phyloP scores from a whole-genome alignment of 1,140 invertebrate species.

The Procambarus clarkii region DNA sequence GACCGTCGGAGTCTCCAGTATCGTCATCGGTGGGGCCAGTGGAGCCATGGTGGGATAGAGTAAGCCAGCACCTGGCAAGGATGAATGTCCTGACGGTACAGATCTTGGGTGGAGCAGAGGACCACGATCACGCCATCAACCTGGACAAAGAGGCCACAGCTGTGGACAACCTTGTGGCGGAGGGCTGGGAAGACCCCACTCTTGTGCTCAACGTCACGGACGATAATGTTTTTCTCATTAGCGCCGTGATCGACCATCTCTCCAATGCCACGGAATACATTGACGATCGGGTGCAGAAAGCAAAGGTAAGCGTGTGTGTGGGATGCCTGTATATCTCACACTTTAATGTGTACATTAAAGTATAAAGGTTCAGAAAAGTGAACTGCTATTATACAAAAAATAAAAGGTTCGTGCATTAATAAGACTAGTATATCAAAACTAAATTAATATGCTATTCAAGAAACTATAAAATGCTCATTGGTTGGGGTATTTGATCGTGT shows the following conservation, averaged over 20 bases:
- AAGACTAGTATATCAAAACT: too few species aligned
- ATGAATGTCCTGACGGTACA: not conserved
- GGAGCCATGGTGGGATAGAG: not conserved
- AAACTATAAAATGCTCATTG: not conserved
- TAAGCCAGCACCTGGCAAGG: not conserved
- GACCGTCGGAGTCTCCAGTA: not conserved
- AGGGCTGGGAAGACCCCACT: not conserved
- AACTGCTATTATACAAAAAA: not conserved
- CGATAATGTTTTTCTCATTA: not conserved
- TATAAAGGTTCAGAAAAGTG: not conserved
- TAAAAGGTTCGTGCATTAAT: not conserved
- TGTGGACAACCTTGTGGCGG: constrained; percentile 1
- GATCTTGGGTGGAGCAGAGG: not conserved
- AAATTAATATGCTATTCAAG: too few species aligned
- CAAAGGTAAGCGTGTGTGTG: not conserved
- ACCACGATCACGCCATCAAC: not conserved
- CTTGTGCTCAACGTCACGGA: not conserved
- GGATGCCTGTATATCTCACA: not conserved
- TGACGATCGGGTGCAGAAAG: not conserved
- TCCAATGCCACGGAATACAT: not conserved
- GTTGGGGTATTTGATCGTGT: not conserved
- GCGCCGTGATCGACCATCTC: not conserved
- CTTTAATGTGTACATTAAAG: not conserved
- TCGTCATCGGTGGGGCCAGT: not conserved
- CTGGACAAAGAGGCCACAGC: not conserved